Percentiles rank a stretch among this genome's conserved stretches.
phyloP scores from a whole-genome alignment of 2,113 vertebrate genomes.

The Symphodus melops region DNA sequence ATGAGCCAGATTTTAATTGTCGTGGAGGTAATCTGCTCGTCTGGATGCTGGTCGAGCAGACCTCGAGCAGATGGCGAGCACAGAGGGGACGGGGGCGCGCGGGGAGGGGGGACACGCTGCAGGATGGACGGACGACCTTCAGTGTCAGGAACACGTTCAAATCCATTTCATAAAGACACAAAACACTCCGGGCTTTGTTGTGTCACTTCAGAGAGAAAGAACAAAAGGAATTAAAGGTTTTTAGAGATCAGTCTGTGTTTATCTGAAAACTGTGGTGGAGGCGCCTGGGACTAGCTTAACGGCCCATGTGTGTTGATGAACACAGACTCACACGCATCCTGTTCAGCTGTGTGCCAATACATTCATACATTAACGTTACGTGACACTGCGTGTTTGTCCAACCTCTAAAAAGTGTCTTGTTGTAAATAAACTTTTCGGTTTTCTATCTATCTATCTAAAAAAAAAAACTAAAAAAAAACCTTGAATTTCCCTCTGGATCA shows the following conservation, averaged over 20 bases:
- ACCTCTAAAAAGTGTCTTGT: too few relatives aligned
- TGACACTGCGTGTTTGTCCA: too few relatives aligned
- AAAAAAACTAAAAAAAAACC: too few relatives aligned
- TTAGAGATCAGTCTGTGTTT: background rate
- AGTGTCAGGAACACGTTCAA: background rate
- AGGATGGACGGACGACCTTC: background rate
- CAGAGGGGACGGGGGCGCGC: slow-evolving; percentile 11
- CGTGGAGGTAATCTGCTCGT: background rate
- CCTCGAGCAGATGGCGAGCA: slow-evolving; percentile 7
- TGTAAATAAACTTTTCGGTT: too few relatives aligned
- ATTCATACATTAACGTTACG: too few relatives aligned
- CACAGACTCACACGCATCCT: too few relatives aligned
- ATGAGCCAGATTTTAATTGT: slow-evolving; percentile 1
- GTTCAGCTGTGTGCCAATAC: too few relatives aligned
- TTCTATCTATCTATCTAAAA: too few relatives aligned
- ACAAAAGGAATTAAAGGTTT: background rate
- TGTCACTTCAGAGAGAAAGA: background rate
- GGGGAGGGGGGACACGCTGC: slow-evolving; percentile 1
- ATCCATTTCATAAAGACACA: background rate
- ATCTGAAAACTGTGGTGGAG: background rate
- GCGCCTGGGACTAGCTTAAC: too few relatives aligned
- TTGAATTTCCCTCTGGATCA: too few relatives aligned
- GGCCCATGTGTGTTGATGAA: too few relatives aligned
- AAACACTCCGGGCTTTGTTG: background rate
- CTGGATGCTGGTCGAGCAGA: background rate